phyloP scores from a whole-genome alignment of 1,140 invertebrate genomes.

The Bombus terrestris region DNA sequence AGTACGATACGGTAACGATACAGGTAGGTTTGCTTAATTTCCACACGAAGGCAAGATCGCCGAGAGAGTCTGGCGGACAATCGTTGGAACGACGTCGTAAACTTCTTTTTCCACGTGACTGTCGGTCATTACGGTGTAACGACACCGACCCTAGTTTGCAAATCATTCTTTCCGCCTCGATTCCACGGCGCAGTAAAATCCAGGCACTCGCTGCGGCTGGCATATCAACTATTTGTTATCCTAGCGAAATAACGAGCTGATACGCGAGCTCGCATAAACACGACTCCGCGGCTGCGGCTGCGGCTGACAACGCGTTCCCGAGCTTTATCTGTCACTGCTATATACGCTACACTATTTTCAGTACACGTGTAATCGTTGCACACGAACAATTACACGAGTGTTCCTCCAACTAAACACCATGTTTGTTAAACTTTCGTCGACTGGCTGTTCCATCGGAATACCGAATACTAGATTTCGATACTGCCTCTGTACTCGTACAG shows the following conservation, averaged over 20 bases:
- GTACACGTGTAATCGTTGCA: neutral
- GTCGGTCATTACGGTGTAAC: conserved; percentile 33
- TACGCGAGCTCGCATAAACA: conserved; percentile 28
- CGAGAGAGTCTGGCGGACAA: neutral
- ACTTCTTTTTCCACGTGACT: conserved; percentile 14
- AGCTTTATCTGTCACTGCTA: conserved; percentile 19
- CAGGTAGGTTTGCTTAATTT: neutral
- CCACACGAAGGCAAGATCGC: neutral
- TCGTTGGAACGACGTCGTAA: conserved; percentile 23
- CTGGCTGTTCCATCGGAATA: too few relatives aligned
- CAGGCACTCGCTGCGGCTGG: conserved; percentile 28
- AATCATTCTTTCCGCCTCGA: conserved; percentile 34
- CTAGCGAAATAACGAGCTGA: conserved; percentile 44
- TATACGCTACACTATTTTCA: neutral
- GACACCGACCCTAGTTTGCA: neutral
- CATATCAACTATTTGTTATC: conserved; percentile 54
- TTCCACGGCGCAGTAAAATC: conserved; percentile 24
- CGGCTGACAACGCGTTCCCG: conserved; percentile 21
- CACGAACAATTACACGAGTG: conserved; percentile 6
- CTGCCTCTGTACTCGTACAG: too few relatives aligned
- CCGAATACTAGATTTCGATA: too few relatives aligned
- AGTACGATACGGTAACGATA: neutral
- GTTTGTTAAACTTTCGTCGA: neutral
- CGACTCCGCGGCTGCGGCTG: conserved; percentile 17
- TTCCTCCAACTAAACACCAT: neutral